phyloP scores from a whole-genome alignment of 92 coral and sea anemone species.

The Pocillopora grandis region DNA sequence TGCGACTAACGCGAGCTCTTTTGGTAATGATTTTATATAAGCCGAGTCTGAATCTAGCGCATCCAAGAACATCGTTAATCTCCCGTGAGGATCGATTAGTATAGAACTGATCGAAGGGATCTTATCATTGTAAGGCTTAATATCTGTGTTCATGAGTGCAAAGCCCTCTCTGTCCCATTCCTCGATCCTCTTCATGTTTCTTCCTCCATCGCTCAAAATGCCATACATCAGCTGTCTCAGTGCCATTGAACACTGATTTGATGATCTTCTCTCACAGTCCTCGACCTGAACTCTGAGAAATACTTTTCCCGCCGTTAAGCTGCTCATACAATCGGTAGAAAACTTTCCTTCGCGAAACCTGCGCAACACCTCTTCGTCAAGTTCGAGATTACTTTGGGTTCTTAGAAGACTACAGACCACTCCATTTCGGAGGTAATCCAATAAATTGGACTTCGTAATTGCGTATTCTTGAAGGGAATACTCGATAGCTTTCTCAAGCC shows the following conservation, averaged over 20 bases:
- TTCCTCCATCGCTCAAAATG: constrained; percentile 11
- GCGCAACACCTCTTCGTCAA: constrained; percentile 60
- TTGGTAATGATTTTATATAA: constrained; percentile 27
- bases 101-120: constrained; percentile 50
- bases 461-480: constrained; percentile 71
- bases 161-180: constrained; percentile 72
- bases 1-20: constrained; percentile 23
- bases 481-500: constrained; percentile 42
- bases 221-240: constrained; percentile 63
- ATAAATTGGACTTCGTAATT: constrained; percentile 50
- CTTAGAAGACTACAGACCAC: constrained; percentile 35
- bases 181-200: background rate
- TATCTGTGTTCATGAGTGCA: constrained; percentile 2
- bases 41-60: constrained; percentile 38
- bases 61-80: constrained; percentile 9
- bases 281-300: constrained; percentile 72
- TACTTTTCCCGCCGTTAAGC: constrained; percentile 49
- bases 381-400: constrained; percentile 25
- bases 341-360: constrained; percentile 62
- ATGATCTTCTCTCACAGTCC: constrained; percentile 50
- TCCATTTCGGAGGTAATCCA: constrained; percentile 43
- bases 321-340: constrained; percentile 52
- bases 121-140: constrained; percentile 32
- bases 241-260: constrained; percentile 52
- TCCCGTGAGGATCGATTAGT: constrained; percentile 27